Evolutionary conservation across 30 jellyfish, hydroid and myxozoan species (phyloP).

Genomic region (Phacellophora camtschatica): DNA sequence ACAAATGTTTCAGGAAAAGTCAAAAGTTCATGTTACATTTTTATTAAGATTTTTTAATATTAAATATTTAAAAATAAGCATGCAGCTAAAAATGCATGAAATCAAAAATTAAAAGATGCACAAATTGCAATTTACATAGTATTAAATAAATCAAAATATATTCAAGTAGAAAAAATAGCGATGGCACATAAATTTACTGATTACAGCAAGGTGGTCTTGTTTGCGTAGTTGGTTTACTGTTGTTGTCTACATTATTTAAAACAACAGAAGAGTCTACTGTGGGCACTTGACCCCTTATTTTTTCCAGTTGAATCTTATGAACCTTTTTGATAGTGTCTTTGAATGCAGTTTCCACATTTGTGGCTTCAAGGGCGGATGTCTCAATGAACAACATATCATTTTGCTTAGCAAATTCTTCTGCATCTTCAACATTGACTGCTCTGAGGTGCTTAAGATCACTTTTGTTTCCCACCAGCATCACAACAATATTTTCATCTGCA

Average conservation of each 20-base stretch:
- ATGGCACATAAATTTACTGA: neutral
- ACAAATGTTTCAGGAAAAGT: too few species aligned
- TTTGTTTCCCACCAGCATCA: constrained; percentile 94
- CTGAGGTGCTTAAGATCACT: constrained; percentile 89
- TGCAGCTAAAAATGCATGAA: too few species aligned
- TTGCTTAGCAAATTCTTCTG: constrained; percentile 91
- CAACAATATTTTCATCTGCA: constrained; percentile 89
- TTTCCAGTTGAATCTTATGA: constrained; percentile 84
- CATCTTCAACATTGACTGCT: constrained; percentile 97
- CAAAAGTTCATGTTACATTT: too few species aligned
- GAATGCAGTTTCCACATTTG: constrained; percentile 94
- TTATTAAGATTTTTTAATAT: too few species aligned
- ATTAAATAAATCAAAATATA: too few species aligned
- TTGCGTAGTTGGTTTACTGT: neutral
- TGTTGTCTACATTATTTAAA: constrained; percentile 8
- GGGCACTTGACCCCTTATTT: constrained; percentile 76
- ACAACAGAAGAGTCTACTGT: constrained; percentile 20
- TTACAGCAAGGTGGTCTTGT: constrained; percentile 10
- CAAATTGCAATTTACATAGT: too few species aligned
- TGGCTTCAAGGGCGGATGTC: constrained; percentile 97
- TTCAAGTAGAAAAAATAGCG: too few species aligned
- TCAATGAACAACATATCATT: constrained; percentile 89
- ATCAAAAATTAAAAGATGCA: too few species aligned
- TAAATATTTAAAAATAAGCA: too few species aligned
- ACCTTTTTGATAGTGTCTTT: constrained; percentile 82